Conservation (phyloP, 2,888 invertebrate species). For the Steinernema hermaphroditum region DNA sequence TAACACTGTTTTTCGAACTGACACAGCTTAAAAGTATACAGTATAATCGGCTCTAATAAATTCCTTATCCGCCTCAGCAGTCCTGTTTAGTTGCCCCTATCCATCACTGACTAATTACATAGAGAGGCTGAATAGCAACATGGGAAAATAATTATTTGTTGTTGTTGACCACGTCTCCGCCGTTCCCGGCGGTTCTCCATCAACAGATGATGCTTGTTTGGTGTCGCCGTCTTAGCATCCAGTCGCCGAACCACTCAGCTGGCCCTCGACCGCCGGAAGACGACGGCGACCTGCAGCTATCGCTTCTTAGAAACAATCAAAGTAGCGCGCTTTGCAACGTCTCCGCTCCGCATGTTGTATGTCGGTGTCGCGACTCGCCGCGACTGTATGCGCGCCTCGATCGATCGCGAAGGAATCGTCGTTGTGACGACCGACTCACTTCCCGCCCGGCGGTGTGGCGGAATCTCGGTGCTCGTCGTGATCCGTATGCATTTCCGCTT, state of each 20-base stretch:
- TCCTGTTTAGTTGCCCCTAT: neutral
- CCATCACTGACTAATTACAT: neutral
- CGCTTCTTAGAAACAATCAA: slow-evolving; percentile 3
- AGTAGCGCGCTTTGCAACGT: neutral
- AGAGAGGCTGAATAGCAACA: neutral
- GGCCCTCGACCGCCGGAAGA: neutral
- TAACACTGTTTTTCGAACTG: too few species aligned
- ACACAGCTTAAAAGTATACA: too few species aligned
- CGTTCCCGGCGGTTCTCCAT: neutral
- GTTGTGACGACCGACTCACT: neutral
- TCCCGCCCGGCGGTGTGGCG: neutral
- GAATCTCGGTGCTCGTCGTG: slow-evolving; percentile 5
- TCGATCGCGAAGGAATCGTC: slow-evolving; percentile 15
- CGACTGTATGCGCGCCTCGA: slow-evolving; percentile 22
- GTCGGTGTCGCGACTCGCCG: neutral
- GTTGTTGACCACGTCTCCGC: neutral
- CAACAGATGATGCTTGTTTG: slow-evolving; percentile 7
- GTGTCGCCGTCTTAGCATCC: neutral
- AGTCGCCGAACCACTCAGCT: neutral
- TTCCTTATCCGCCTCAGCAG: neutral
- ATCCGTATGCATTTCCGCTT: slow-evolving; percentile 3
- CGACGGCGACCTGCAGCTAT: neutral
- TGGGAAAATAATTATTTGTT: neutral
- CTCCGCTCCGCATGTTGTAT: slow-evolving; percentile 4
- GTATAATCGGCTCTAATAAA: neutral